Base-by-base conservation (phyloP, 1,140 invertebrate genomes). In the Sinella curviseta region DNA sequence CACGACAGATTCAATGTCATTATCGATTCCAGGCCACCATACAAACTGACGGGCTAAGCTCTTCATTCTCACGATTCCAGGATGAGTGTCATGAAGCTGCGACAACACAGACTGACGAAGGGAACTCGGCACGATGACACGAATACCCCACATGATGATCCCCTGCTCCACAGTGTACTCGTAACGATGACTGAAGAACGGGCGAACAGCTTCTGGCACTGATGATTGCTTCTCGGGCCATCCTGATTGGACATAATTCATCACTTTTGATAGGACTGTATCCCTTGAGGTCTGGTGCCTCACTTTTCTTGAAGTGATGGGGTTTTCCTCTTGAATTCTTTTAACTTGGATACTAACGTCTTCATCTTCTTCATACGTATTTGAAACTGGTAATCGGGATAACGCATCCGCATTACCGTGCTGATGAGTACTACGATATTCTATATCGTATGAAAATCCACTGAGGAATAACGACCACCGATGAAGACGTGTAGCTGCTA, bases 51-150 rank as follows among this genome's bases (percentile, higher is more conserved):
- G 57, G 16, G 83, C 84, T n/a, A 60, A 26, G 24, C 12, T 60
- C n/a, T 89, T 90, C 86, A 88, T 89, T 82, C 86, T 85, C 48
- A 85, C 84, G 12, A 88, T 84, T 0, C 88, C 88, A 17, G 86
- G 79, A 80, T 89, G 87, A 48, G 39, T 81, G n/a, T 76, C 74
- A 81, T 88, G 88, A 3, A 89, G 81, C 75, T 86, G 83, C n/a
- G 84, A 74, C 34, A 87, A 76, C 28, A 86, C 39, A 31, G 80
- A 14, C n/a, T 77, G 14, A 74, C 79, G 84, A 24, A 86, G 78
- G 16, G 24, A 75, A 24, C 36, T 20, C 0, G 88, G 88, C 60
- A 89, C 83, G 14, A 88, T 78, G 0, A 87, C 82, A 78, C 86
- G 78, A 80, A 85, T 84, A 57, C 84, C 84, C 78, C 83, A 86